Conservation (phyloP, 2,797 vertebrate species). For the Rhinophrynus dorsalis region DNA sequence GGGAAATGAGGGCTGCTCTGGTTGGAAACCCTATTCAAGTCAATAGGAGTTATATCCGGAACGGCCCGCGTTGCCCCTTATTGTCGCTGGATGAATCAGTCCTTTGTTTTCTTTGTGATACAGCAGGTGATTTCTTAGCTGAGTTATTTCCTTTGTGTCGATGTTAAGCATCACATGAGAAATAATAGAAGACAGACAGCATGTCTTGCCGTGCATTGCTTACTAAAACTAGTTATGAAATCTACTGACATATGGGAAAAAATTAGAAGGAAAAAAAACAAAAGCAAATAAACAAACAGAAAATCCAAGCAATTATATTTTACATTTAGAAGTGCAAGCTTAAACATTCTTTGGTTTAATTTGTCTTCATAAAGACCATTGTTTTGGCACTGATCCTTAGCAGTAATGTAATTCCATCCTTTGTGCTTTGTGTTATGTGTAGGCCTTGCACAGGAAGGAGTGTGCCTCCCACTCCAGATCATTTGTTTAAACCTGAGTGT, state of each 20-base stretch:
- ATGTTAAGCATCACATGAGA: background rate
- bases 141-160: background rate
- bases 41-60: background rate
- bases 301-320: background rate
- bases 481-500: no score
- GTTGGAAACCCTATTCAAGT: background rate
- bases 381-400: background rate
- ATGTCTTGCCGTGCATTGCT: conserved; percentile 1
- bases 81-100: conserved; percentile 6
- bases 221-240: conserved; percentile 9
- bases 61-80: background rate
- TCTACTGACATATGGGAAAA: background rate
- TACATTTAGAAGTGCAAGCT: conserved; percentile 1
- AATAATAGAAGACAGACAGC: conserved; percentile 1
- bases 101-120: conserved; percentile 1
- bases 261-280: background rate
- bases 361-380: conserved; percentile 15
- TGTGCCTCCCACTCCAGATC: no score
- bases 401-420: background rate
- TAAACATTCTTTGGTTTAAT: background rate
- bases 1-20: background rate
- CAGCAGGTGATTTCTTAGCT: conserved; percentile 10
- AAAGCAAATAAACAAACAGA: background rate
- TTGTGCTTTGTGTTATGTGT: background rate
- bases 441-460: no score